Percentiles rank a stretch among this genome's conserved stretches.
Conservation (phyloP, 2,888 invertebrate genomes). For the Ornithoptera alexandrae region DNA sequence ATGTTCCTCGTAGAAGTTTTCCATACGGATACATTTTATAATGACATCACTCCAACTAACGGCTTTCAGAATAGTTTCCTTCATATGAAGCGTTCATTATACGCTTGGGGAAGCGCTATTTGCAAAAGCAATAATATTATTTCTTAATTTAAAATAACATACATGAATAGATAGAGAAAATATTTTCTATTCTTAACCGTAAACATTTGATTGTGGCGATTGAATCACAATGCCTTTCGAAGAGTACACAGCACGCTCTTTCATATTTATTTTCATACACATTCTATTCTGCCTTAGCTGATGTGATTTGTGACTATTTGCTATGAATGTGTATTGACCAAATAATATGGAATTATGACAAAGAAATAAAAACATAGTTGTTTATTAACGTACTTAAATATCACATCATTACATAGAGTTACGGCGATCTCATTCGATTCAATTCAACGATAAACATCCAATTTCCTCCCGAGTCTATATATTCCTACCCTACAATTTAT, state of each 20-base stretch:
- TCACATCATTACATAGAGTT: neutral
- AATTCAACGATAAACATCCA: neutral
- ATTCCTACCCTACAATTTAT: neutral
- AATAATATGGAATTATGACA: neutral
- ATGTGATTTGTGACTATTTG: neutral
- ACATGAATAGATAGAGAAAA: constrained; percentile 1
- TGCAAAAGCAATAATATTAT: constrained; percentile 7
- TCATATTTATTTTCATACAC: neutral
- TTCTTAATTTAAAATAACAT: constrained; percentile 11
- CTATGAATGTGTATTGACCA: neutral
- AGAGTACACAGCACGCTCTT: neutral
- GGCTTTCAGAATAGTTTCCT: constrained; percentile 17
- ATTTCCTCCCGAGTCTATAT: neutral
- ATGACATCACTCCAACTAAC: constrained; percentile 21
- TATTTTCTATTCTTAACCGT: neutral
- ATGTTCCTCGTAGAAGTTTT: constrained; percentile 4
- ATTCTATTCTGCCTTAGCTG: too few relatives aligned
- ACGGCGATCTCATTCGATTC: neutral
- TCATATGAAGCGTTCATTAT: constrained; percentile 15
- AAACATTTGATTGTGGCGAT: constrained; percentile 1
- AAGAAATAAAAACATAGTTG: neutral
- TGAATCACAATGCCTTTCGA: neutral
- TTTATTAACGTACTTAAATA: neutral
- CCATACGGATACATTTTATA: constrained; percentile 10
- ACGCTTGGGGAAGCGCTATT: constrained; percentile 16